These are phyloP conservation scores for Cathartes aura DNA, from an alignment of 2,113 vertebrate genomes.

Conservation along the genomic window DNA sequence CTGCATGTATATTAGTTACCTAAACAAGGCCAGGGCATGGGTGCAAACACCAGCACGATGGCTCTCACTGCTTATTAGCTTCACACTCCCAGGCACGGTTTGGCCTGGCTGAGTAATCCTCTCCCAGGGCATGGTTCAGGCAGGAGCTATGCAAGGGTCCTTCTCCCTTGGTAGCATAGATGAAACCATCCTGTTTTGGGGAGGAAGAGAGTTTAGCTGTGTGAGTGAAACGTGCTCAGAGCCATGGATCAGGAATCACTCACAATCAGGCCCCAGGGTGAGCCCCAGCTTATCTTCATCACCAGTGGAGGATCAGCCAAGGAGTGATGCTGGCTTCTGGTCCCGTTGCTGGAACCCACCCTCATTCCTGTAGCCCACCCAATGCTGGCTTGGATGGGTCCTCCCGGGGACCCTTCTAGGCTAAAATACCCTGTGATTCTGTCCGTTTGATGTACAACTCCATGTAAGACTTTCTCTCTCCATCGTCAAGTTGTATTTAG, in stretches of 20 bases:
- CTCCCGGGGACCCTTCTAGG: neutral
- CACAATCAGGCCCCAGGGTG: rapidly evolving
- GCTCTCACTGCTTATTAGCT: neutral
- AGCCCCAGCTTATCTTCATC: neutral
- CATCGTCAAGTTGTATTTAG: rapidly evolving
- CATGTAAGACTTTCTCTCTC: neutral
- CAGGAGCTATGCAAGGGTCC: neutral
- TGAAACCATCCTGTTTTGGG: neutral
- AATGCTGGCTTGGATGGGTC: rapidly evolving
- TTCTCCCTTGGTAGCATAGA: neutral
- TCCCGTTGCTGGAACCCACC: rapidly evolving
- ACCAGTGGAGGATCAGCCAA: neutral
- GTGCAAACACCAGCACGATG: neutral
- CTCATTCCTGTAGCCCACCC: neutral
- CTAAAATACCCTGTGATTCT: neutral
- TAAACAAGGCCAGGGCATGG: neutral
- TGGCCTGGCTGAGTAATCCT: neutral
- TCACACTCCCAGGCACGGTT: rapidly evolving
- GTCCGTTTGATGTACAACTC: neutral
- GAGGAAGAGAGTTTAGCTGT: neutral
- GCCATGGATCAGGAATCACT: neutral
- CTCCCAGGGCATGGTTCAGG: neutral
- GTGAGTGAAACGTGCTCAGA: neutral
- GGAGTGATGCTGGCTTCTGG: neutral
- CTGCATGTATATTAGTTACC: neutral